These are phyloP conservation scores for Druon quercuslanigerum DNA, from an alignment of 1,140 invertebrate species.

Conservation along the genomic window DNA sequence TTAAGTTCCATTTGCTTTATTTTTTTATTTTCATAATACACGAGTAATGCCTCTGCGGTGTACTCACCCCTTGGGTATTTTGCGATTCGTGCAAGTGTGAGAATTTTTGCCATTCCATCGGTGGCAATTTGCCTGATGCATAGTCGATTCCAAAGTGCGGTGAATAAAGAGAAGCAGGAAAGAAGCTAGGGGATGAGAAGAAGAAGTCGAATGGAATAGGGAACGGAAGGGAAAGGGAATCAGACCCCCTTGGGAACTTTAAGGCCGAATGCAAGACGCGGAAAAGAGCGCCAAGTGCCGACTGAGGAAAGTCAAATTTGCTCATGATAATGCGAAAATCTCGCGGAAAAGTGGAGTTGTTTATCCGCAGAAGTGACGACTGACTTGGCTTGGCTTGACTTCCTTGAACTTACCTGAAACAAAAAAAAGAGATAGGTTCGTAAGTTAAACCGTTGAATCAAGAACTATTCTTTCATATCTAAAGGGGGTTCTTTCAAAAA, in stretches of 20 bases:
- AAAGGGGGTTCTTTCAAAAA: slow-evolving; percentile 6
- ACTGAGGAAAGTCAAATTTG: slow-evolving; percentile 65
- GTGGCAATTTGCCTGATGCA: slow-evolving; percentile 60
- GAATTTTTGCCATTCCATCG: slow-evolving; percentile 31
- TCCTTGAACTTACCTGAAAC: slow-evolving; percentile 45
- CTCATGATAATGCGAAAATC: slow-evolving; percentile 63
- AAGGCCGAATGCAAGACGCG: slow-evolving; percentile 20
- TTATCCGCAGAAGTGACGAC: slow-evolving; percentile 47
- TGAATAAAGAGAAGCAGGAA: slow-evolving; percentile 44
- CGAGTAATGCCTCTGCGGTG: slow-evolving; percentile 22
- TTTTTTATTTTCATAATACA: slow-evolving; percentile 16
- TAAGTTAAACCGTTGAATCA: slow-evolving; percentile 33
- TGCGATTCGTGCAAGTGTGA: slow-evolving; percentile 24
- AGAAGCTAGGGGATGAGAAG: slow-evolving; percentile 4
- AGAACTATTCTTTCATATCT: slow-evolving; percentile 9
- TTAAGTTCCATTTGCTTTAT: not conserved
- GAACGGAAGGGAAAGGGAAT: slow-evolving; percentile 12
- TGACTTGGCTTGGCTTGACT: slow-evolving; percentile 19
- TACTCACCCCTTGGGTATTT: slow-evolving; percentile 30
- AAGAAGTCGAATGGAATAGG: slow-evolving; percentile 23
- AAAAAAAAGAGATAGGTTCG: slow-evolving; percentile 28
- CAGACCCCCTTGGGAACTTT: slow-evolving; percentile 28
- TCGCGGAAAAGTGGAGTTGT: slow-evolving; percentile 53
- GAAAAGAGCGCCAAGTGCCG: slow-evolving; percentile 25
- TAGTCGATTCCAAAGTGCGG: slow-evolving; percentile 57